Base-by-base conservation (phyloP, 2,797 vertebrate genomes). In the Ispidina picta region DNA sequence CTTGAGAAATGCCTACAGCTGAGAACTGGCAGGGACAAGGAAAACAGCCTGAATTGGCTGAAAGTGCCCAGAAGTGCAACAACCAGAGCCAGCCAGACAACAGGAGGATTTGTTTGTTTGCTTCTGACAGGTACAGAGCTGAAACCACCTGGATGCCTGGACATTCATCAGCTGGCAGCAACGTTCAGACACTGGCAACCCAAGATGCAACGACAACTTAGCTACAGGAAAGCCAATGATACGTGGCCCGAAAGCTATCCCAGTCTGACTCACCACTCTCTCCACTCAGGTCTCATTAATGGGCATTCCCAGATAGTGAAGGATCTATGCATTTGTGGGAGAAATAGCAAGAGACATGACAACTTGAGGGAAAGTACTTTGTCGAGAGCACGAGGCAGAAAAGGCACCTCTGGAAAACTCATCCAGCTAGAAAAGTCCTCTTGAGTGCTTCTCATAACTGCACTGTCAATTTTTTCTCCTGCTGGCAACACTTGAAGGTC, bases 241-340 rank as follows among this genome's bases (percentile, higher is more conserved):
- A 76, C 8, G 3, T 12, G 64, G 71, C 79, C 44, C 74, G n/a
- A n/a, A 60, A 84, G 90, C 68, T 31, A 8, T 62, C 72, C 90
- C 76, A 74, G 51, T 60, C 80, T 84, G 85, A 77, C 62, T 94
- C 92, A 77, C 73, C 31, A 4, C 82, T 10, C 43, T 39, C 75
- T 78, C 84, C 75, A 87, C 83, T 96, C 83, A 78, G 46, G 69
- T 71, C 63, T 88, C 89, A 41, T 91, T 82, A 33, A 62, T 8
- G 52, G 75, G 69, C 75, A 93, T 90, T 86, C 82, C 72, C 76
- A 65, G 52, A 7, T 10, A 55, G 8, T 65, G 82, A 83, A 87
- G 83, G 86, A 88, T n/a, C 12, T 1, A 60, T 17, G 35, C 10
- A 5, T 44, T 59, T 43, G 31, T 9, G 63, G 75, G 70, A 75